phyloP scores from a whole-genome alignment of 1,140 invertebrate genomes.

The Lepidotrigona ventralis region DNA sequence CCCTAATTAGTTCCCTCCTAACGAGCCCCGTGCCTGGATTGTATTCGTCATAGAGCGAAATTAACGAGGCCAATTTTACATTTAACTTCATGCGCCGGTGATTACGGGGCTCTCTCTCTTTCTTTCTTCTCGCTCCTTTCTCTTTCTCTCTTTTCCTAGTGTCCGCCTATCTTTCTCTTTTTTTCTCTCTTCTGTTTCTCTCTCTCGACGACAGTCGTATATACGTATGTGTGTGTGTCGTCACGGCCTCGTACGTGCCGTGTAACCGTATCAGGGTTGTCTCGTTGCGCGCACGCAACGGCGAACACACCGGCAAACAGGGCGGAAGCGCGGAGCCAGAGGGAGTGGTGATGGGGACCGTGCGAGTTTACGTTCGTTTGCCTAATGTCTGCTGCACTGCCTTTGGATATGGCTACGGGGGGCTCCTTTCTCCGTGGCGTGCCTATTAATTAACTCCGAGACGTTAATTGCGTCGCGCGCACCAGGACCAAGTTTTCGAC shows the following conservation, averaged over 20 bases:
- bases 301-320: background rate
- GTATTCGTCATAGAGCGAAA: constrained; percentile 46
- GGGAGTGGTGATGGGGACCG: background rate
- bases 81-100: constrained; percentile 43
- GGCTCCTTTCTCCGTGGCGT: constrained; percentile 60
- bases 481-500: constrained; percentile 30
- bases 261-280: constrained; percentile 45
- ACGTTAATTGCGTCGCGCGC: constrained; percentile 67
- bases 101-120: constrained; percentile 15
- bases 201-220: background rate
- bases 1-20: constrained; percentile 47
- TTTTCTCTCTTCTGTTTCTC: background rate
- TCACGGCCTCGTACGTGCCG: constrained; percentile 16
- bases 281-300: constrained; percentile 16
- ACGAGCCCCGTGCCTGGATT: constrained; percentile 26
- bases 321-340: background rate
- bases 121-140: too few species aligned
- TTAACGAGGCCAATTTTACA: constrained; percentile 57
- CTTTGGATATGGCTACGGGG: constrained; percentile 57
- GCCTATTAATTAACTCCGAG: constrained; percentile 66
- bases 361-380: constrained; percentile 61
- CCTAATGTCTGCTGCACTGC: constrained; percentile 60
- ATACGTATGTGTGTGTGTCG: background rate
- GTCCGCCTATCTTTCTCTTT: too few species aligned
- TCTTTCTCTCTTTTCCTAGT: background rate